Base-by-base conservation (phyloP, 92 coral and sea anemone genomes). In the Diadumene lineata region DNA sequence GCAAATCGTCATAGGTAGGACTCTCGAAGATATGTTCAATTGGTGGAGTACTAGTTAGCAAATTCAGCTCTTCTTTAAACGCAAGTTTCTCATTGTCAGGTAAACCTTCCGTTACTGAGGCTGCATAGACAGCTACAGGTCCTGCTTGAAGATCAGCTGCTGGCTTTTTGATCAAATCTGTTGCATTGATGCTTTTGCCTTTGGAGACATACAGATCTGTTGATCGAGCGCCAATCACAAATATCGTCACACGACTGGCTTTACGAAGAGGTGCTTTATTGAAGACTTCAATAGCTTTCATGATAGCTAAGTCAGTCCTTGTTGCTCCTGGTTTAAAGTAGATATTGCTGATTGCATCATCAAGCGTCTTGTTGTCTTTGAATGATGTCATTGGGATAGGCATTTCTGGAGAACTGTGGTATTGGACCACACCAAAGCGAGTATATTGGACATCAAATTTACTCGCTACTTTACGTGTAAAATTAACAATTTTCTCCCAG, bases 311-410 rank as follows among this genome's bases (percentile, higher is more conserved):
- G 66, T 94, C 97, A 11, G 97, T 92, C 18, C 98, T 82, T 26
- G 93, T 94, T 48, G 90, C 92, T 7, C 98, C 97, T 22, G 87
- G 79, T 38, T 94, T 90, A 72, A 75, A 94, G 73, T 70, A 94
- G 24, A 94, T 84, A 51, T 84, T 90, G 25, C 74, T 76, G 10
- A 94, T 60, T 19, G 94, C 90, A 51, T 69, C 77, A n/a, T 66
- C 80, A 34, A 89, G 65, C 1, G 86, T 82, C 25, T 79, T 81
- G 38, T 72, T 71, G 68, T 84, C 90, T 24, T 67, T 80, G 50
- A 92, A 88, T 32, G 81, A 86, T 25, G 79, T 51, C 0, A 94
- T 73, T 22, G 82, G 79, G 34, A 94, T 85, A 2, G 87, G 85
- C 1, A 84, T 89, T 38, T 91, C 98, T 24, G 98, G 88, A 34